Evolutionary conservation across 2,113 vertebrate genomes (phyloP), one percentile per base, ranked within the genome.

Genomic region (Redunca redunca): DNA sequence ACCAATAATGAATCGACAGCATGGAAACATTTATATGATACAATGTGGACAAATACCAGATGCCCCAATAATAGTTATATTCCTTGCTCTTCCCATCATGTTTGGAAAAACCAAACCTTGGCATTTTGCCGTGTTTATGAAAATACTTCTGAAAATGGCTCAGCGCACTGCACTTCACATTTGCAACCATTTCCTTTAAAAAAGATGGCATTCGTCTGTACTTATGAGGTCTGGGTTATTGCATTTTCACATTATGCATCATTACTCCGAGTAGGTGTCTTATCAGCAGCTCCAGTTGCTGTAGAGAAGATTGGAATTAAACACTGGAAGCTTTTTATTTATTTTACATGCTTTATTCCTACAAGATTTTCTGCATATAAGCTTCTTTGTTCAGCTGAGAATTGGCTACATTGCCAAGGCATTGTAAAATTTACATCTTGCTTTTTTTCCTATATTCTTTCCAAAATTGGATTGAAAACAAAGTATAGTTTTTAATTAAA

Each of bases 221-320:
- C 95, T 98, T 98, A 98, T 36, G 95, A 97, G 97, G 98, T 90
- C 97, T 97, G 97, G 98, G 95, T 98, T 98, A 98, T 97, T 98
- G 97, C 98, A 97, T 98, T 97, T 98, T 98, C 98, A 98, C 97
- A 98, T 99, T 99, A 98, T 99, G 98, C 98, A 98, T 99, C 99
- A 99, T 99, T 99, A 99, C 98, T 98, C 96, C 53, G 97, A 98
- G 98, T 99, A 99, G 98, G 98, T 99, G 98, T 98, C 98, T 99
- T 99, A 99, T 99, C 99, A 98, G 98, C 96, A 98, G 97, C 96
- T 98, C 98, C 99, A 99, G 99, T 99, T 99, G 99, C 98, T 98
- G 98, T 97, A 96, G 92, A 98, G 98, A 98, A 23, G 98, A 99
- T 97, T 99, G 98, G 99, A 98, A 99, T 99, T 99, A 99, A 99